Evolutionary conservation across 2,888 invertebrate genomes (phyloP).

Genomic region (Steinernema hermaphroditum): DNA sequence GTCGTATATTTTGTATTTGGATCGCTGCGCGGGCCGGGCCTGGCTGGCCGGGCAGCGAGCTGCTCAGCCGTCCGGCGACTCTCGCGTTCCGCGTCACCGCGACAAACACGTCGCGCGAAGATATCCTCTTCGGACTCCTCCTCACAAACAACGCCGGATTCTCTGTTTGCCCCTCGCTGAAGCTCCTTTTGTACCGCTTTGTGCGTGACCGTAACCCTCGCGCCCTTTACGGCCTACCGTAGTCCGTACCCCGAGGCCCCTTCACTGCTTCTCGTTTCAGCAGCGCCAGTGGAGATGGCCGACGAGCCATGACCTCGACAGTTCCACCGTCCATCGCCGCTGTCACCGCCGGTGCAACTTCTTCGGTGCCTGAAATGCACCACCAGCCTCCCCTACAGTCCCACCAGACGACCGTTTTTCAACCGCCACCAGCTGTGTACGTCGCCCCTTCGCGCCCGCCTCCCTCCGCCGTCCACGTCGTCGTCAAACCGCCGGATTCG

Average conservation of each 20-base stretch:
- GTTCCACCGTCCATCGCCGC: conserved; percentile 24
- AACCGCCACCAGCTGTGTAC: conserved; percentile 26
- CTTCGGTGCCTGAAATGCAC: conserved; percentile 23
- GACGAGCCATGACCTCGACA: conserved; percentile 31
- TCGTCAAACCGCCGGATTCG: conserved; percentile 26
- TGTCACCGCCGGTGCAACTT: conserved; percentile 10
- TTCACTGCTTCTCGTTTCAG: neutral
- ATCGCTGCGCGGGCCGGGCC: conserved; percentile 20
- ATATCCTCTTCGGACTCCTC: neutral
- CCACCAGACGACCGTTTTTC: conserved; percentile 23
- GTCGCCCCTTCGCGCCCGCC: conserved; percentile 4
- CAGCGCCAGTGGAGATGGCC: conserved; percentile 25
- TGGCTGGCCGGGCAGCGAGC: conserved; percentile 9
- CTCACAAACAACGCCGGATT: conserved; percentile 26
- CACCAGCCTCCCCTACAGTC: conserved; percentile 24
- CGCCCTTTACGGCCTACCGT: neutral
- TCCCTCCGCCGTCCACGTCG: conserved; percentile 20
- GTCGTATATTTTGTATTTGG: conserved; percentile 16
- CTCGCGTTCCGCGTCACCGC: conserved; percentile 26
- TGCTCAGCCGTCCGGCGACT: conserved; percentile 16
- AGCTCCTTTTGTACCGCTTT: conserved; percentile 9
- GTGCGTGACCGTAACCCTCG: conserved; percentile 10
- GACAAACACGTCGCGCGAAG: conserved; percentile 28
- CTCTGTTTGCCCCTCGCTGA: conserved; percentile 15
- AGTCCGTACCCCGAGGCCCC: too few species aligned